Evolutionary conservation across 2,113 vertebrate genomes (phyloP), one percentile per base, ranked within the genome.

Genomic region (Sarotherodon lohbergeri): DNA sequence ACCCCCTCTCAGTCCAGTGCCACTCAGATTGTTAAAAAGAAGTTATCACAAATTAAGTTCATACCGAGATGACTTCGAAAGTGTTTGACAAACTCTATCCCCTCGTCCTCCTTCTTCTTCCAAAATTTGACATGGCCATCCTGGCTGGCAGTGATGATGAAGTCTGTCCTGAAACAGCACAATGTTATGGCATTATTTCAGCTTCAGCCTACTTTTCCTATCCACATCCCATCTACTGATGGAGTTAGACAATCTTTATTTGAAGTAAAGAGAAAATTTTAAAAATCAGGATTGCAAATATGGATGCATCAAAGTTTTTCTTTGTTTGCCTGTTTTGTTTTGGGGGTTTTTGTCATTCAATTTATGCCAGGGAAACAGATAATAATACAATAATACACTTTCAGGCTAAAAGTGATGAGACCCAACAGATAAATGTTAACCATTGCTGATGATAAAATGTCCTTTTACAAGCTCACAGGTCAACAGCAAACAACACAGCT

Each of bases 11-110:
- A 50, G 43, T 50, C 73, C 27, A 78, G 17, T 34, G 27, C 46
- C 10, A 52, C 43, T 52, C 0, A 52, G 27, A 50, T 12, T 3
- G 17, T 32, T 17, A 82, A 50, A 46, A 52, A 29, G 46, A 14
- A 46, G 36, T 13, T 14, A 17, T 43, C 5, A 83, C 34, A 5
- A 19, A 36, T 36, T 48, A 6, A 76, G 9, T 5, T 50, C 95
- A 91, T 92, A 99, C 99, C 96, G 1, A 99, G 92, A 76, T 99
- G 98, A 94, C 98, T 98, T 81, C 98, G 97, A 80, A 99, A 99
- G 92, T 99, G 99, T 95, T 99, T 99, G 85, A 99, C 99, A 95
- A 99, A 99, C 93, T 99, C 99, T 80, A 99, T 98, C 54, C 98
- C 98, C 86, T 98, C 97, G 29, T 99, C 97, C 90, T 99, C 96